Evolutionary conservation across 2,888 invertebrate genomes (phyloP), one percentile per base, ranked within the genome.

Genomic region (Volucella bombylans): DNA sequence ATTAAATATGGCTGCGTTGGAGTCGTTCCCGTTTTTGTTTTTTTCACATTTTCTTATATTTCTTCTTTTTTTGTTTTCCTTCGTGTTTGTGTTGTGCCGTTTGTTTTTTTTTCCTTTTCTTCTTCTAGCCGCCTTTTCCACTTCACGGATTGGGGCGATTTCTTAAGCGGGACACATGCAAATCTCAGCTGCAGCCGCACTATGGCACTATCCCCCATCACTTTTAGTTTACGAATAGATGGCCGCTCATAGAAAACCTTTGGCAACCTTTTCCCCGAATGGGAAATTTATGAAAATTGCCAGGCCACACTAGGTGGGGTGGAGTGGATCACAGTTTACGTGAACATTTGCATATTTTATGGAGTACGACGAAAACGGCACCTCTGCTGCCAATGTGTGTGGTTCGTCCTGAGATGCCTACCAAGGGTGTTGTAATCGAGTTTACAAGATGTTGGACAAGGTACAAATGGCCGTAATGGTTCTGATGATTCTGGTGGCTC

Each of bases 1-100:
- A 87, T 87, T 87, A 87, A 87, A 87, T 87, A 87, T 87, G 87
- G 87, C 87, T 86, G 82, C 87, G 80, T 73, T 62, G 72, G 71
- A 80, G 80, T 80, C 72, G 83, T 86, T 86, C 72, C 71, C 72
- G 72, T 54, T 81, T 78, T 83, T 64, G 49, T 54, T 59, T 18
- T 23, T 52, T 31, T 6, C 31, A 4, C 31, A 31, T 31, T 6
- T 31, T 31, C 31, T 31, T 31, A 31, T 23, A 23, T 81, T 76
- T 55, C 41, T 62, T 61, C 62, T 57, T 57, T n/a, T 61, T 41
- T 47, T 45, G 31, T 62, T 65, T 41, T 65, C 18, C 38, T 31
- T 47, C 45, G 15, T 38, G 43, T 54, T 18, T 39, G n/a, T 52
- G 41, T 73, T 78, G 43, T 55, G 62, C 61, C 18, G 64, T 71